phyloP scores from a whole-genome alignment of 2,113 vertebrate species.

The Nipponia nippon region DNA sequence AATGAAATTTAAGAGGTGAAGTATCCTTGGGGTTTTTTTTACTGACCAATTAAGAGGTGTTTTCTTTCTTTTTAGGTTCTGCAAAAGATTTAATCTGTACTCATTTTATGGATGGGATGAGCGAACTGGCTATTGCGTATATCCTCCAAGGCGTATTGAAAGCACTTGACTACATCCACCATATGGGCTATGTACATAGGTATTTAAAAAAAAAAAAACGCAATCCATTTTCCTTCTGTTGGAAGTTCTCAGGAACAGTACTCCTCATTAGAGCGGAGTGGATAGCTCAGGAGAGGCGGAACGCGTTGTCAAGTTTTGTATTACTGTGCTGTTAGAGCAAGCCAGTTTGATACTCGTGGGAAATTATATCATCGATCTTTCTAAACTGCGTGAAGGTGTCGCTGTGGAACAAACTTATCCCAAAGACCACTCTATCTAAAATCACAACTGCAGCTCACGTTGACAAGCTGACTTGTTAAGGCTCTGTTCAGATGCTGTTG shows the following conservation, averaged over 20 bases:
- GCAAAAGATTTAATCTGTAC: slow-evolving; percentile 93
- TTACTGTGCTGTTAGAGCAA: not conserved
- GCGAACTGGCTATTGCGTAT: slow-evolving; percentile 91
- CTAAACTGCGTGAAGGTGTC: not conserved
- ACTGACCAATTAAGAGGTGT: not conserved
- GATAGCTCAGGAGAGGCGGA: not conserved
- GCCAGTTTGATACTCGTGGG: not conserved
- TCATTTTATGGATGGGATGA: slow-evolving; percentile 94
- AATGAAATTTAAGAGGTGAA: not conserved
- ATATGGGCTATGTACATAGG: slow-evolving; percentile 98
- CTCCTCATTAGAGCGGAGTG: not conserved
- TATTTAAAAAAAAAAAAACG: slow-evolving; percentile 6
- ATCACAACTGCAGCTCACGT: not conserved
- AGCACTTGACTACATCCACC: slow-evolving; percentile 96
- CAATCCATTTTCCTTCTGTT: not conserved
- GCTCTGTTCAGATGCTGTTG: not conserved
- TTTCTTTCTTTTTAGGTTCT: slow-evolving; percentile 78
- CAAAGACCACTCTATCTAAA: not conserved
- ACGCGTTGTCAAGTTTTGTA: not conserved
- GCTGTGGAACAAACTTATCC: not conserved
- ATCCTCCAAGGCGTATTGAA: slow-evolving; percentile 90
- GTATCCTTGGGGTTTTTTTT: not conserved
- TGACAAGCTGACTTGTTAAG: not conserved
- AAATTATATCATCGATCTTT: not conserved
- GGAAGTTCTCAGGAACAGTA: not conserved